Conservation (phyloP, 2,113 vertebrate species). For the Sylvietta virens region DNA sequence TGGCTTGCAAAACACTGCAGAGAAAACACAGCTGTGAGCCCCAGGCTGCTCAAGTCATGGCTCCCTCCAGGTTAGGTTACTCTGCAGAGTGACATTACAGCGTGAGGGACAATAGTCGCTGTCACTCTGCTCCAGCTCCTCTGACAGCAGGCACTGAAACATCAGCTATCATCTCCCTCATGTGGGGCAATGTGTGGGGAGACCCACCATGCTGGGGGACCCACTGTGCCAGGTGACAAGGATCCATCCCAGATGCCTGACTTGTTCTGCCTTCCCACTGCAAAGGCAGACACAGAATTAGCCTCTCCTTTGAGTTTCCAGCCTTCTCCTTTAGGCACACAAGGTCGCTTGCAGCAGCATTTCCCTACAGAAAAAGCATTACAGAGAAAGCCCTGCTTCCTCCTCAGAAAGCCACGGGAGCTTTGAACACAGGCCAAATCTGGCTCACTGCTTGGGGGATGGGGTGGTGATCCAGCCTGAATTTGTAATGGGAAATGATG, state of each 20-base stretch:
- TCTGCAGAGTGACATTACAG: neutral
- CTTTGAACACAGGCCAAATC: neutral
- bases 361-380: neutral
- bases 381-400: neutral
- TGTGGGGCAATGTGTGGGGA: rapidly evolving
- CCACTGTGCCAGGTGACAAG: neutral
- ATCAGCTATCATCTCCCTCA: neutral
- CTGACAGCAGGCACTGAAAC: neutral
- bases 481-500: neutral
- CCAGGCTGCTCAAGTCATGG: neutral
- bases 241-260: neutral
- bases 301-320: neutral
- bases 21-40: conserved; percentile 6
- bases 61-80: neutral
- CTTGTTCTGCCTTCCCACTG: neutral
- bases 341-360: neutral
- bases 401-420: neutral
- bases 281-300: neutral
- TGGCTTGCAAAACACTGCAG: conserved; percentile 68
- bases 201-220: neutral
- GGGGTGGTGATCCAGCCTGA: neutral
- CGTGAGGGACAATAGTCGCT: neutral
- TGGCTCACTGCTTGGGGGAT: neutral
- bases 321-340: neutral
- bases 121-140: neutral